Base-by-base conservation (phyloP, 1,140 invertebrate species). In the Vanessa tameamea region DNA sequence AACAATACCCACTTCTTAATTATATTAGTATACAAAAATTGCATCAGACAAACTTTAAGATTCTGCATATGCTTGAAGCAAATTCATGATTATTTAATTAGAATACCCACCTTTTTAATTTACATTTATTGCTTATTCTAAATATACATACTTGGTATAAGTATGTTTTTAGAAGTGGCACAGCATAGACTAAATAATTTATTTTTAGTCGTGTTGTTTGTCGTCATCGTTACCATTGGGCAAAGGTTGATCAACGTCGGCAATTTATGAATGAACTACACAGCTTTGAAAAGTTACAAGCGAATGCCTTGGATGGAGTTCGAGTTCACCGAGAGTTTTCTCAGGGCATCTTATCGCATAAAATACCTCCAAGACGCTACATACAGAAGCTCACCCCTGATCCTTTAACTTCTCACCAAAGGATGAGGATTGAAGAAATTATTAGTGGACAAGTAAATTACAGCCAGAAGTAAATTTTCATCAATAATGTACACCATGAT, bases 311-410 rank as follows among this genome's bases (percentile, higher is more conserved):
- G 23, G 91, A 93, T 74, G 92, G 92, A 14, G 90, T 93, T 0
- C 84, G 91, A 74, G 90, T 93, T 0, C 92, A 93, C 57, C 78
- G 92, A 51, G 92, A 93, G 72, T 93, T 93, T 69, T 92, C 90
- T 1, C 88, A 92, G 72, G 92, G 92, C 31, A 89, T 93, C n/a
- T 77, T 93, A 13, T 92, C 92, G 0, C 91, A 92, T 50, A 87
- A 85, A 15, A 92, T 93, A 78, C 92, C 92, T 11, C 79, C 88
- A 13, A 80, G 86, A n/a, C 71, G 88, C 13, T 92, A 92, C 66
- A 86, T 92, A 15, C 88, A 91, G 31, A 91, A 91, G 64, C 68
- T 92, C 6, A 90, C 87, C 7, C 83, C 85, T 47, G 90, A 92
- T 65, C 89, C 91, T 15, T 74, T 92, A 15, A 90, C 70, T n/a